Evolutionary conservation across 2,888 invertebrate species (phyloP), one percentile per base, ranked within the genome.

Genomic region (Mythimna impura): DNA sequence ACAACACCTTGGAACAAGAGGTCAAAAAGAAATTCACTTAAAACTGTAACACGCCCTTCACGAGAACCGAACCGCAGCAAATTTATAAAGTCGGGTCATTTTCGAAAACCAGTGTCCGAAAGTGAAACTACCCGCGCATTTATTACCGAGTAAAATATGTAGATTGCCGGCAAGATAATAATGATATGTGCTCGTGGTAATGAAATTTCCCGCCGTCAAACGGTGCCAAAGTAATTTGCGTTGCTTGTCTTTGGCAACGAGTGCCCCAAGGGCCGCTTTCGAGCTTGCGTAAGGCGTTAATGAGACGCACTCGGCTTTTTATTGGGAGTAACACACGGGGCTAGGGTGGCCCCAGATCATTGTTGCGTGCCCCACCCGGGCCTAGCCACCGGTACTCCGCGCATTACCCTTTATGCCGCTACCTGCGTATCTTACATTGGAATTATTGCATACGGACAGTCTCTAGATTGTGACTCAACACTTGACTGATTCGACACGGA

Each of bases 201-300:
- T 96, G 96, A 96, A 96, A 96, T 96, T 96, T 96, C 95, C 95
- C 95, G 95, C 94, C 94, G 95, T 96, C 96, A 96, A 96, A 96
- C 93, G 95, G 95, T 96, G 96, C 95, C 96, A 96, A 95, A 96
- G 96, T 96, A 96, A 96, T 96, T 96, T 96, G 96, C 95, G 95
- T 94, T 93, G 94, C 93, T 95, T 94, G 96, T 95, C 95, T 93
- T 94, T 93, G 94, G 91, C 93, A 92, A 93, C 93, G 93, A 93
- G 93, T 90, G 94, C 94, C 94, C 92, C 92, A 94, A 95, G 96
- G 95, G 96, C 95, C 95, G 93, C 96, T 96, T 96, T 95, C 96
- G 95, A 95, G 94, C 91, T 96, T 95, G 90, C 94, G 96, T 93
- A 95, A 95, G 93, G 92, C 94, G 93, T 93, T 95, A 96, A 95